Percentiles rank a stretch among this genome's conserved stretches.
Conservation (phyloP, 2,113 vertebrate genomes). For the Oncorhynchus masou region DNA sequence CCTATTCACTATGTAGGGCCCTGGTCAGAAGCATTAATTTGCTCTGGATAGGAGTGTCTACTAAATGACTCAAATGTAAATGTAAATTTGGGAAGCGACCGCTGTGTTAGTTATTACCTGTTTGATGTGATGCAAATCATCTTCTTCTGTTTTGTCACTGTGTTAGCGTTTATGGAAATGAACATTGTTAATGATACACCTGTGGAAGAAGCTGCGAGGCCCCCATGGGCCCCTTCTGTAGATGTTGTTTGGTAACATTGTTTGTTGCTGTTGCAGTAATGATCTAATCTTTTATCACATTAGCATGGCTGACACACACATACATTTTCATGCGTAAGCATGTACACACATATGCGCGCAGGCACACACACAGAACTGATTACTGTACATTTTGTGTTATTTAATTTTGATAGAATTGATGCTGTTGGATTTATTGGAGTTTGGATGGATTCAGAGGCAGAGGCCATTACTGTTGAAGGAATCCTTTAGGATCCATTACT, state of each 20-base stretch:
- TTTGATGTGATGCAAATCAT: constrained; percentile 20
- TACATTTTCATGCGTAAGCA: no score
- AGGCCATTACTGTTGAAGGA: not conserved
- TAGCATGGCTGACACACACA: not conserved
- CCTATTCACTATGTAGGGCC: no score
- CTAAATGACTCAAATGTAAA: no score
- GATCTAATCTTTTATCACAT: not conserved
- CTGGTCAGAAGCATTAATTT: no score
- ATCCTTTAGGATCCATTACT: no score
- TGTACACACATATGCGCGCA: no score
- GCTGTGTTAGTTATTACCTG: not conserved
- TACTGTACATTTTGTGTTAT: not conserved
- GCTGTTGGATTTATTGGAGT: not conserved
- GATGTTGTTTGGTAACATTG: not conserved
- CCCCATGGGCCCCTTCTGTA: not conserved
- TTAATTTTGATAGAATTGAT: not conserved
- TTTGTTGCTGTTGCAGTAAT: not conserved
- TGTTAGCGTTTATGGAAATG: not conserved
- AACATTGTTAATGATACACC: constrained; percentile 16
- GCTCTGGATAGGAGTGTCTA: no score
- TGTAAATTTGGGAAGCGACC: no score
- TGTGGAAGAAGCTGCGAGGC: not conserved
- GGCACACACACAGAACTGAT: not conserved
- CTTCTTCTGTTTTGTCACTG: constrained; percentile 3
- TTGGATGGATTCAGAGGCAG: not conserved